phyloP scores from a whole-genome alignment of 2,113 vertebrate genomes.

The Siniperca chuatsi region DNA sequence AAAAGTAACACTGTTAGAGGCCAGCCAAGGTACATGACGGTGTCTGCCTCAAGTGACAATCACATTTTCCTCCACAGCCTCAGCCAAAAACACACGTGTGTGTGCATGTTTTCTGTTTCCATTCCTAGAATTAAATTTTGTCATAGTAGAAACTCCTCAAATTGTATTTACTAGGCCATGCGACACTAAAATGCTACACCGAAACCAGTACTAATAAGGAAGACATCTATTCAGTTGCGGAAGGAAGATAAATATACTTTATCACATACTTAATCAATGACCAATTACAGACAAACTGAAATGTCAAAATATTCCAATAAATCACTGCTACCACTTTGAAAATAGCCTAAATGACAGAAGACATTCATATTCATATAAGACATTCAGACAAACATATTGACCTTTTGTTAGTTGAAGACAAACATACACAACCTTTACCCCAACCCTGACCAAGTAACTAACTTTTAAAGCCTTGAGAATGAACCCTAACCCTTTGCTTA shows the following conservation, averaged over 20 bases:
- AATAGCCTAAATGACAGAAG: not conserved
- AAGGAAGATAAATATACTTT: not conserved
- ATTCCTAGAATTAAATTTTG: not conserved
- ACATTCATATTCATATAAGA: no score
- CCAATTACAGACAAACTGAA: not conserved
- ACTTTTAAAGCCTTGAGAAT: not conserved
- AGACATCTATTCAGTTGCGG: not conserved
- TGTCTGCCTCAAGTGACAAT: conserved; percentile 26
- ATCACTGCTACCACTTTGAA: not conserved
- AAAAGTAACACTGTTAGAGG: not conserved
- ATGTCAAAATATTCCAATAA: not conserved
- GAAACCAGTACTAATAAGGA: not conserved
- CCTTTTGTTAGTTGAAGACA: not conserved
- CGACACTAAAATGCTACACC: not conserved
- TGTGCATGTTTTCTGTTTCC: not conserved
- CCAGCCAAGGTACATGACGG: not conserved
- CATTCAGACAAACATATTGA: not conserved
- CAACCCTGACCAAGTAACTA: no score
- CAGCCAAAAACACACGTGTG: conserved; percentile 18
- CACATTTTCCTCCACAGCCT: conserved; percentile 17
- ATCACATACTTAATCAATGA: not conserved
- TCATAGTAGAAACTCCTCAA: not conserved
- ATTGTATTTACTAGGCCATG: not conserved
- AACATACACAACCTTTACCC: no score
- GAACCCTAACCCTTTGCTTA: not conserved